Evolutionary conservation across 1,140 invertebrate species (phyloP), one percentile per base, ranked within the genome.

Genomic region (Musca vetustissima): DNA sequence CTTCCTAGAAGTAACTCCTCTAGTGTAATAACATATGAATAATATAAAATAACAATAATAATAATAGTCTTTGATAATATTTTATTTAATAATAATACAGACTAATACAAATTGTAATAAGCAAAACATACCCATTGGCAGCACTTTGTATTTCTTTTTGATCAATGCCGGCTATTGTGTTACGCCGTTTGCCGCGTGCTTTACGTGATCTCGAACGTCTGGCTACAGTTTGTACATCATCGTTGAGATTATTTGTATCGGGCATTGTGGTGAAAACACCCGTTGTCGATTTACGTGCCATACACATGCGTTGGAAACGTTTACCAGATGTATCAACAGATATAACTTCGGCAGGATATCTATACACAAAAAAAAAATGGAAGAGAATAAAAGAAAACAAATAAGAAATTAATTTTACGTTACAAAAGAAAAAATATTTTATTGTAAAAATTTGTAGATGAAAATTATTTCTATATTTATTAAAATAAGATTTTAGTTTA

Each of bases 131-230:
- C 90, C 89, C 90, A 84, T 88, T 89, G 72, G 91, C 86, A 79
- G 90, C 90, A 83, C 91, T 89, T 83, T 89, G 87, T 83, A 94
- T 90, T 86, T 94, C 92, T 84, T 92, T 93, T 76, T 92, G 89
- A 87, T 93, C 92, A 72, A 91, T 93, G 74, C 93, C 93, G 72
- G 93, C 93, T 78, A 95, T 93, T 73, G 93, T 95, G 81, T 95
- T 95, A 81, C 93, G 86, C 87, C 93, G 88, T 84, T 93, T 93
- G 81, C 89, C 90, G 72, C 91, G 86, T 68, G 90, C 88, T 84
- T 91, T 91, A 69, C 91, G 85, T 47, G 88, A 88, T 71, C 90
- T 85, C n/a, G 89, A 91, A 73, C 91, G 84, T 77, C 90, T 85
- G 77, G 89, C 89, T 21, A 91, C 87, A 13, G 86, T 87, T 77